A percentile compares a stretch with the other conserved stretches of the same genome.
Evolutionary conservation across 2,113 vertebrate genomes (phyloP).

Genomic region (Paradoxurus hermaphroditus): DNA sequence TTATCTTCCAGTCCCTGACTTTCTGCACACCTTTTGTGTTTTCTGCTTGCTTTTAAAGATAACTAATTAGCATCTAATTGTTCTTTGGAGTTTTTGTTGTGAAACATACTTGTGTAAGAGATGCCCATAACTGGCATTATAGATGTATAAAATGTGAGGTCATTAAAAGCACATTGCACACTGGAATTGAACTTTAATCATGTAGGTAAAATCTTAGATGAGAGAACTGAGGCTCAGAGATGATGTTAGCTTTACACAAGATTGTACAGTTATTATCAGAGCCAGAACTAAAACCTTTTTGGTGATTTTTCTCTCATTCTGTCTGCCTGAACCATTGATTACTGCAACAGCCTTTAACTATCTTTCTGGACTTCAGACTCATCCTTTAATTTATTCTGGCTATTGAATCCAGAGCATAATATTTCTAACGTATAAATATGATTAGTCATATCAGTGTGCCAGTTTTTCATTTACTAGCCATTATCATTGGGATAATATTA

Average conservation of each 20-base stretch:
- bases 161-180: not conserved
- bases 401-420: not conserved
- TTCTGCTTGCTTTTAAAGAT: not conserved
- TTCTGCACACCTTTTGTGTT: not conserved
- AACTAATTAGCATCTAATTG: not conserved
- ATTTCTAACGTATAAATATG: not conserved
- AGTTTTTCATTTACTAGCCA: not conserved
- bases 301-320: not conserved
- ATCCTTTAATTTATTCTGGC: not conserved
- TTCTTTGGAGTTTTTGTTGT: not conserved
- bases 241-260: not conserved
- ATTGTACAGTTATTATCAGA: not conserved
- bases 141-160: not conserved
- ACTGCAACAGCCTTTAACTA: not conserved
- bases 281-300: not conserved
- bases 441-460: not conserved
- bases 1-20: not conserved
- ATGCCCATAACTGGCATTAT: not conserved
- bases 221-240: not conserved
- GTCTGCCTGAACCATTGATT: not conserved
- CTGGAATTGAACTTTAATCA: conserved; percentile 6
- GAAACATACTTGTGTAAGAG: not conserved
- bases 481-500: not conserved
- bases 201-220: not conserved
- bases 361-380: not conserved